A percentile compares a stretch with the other conserved stretches of the same genome.
These are phyloP conservation scores for Limnodromus scolopaceus DNA, from an alignment of 2,797 vertebrate species.

Conservation along the genomic window DNA sequence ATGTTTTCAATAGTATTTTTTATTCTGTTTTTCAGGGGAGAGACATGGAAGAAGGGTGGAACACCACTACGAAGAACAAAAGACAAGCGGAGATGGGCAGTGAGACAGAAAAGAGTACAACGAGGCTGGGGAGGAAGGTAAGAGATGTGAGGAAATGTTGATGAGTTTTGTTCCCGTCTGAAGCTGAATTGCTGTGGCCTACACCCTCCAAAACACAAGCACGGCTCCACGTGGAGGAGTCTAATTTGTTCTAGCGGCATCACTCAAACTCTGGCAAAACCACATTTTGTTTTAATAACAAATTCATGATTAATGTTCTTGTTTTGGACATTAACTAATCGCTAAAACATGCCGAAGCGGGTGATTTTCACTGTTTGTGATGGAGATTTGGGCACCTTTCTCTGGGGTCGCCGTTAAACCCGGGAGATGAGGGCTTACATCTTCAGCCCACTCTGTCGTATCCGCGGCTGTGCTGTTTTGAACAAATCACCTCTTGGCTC, in stretches of 20 bases:
- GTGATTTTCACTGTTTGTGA: neutral
- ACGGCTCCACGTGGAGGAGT: neutral
- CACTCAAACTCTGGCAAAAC: neutral
- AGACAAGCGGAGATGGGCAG: neutral
- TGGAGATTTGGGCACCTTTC: neutral
- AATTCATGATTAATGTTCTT: neutral
- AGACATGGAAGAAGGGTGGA: neutral
- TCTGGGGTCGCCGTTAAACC: neutral
- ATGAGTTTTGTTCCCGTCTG: neutral
- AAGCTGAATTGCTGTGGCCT: neutral
- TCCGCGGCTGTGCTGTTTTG: neutral
- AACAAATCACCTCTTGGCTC: neutral
- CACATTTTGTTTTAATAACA: neutral
- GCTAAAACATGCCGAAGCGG: neutral
- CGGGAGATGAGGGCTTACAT: neutral
- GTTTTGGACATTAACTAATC: neutral
- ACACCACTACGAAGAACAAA: fast-evolving
- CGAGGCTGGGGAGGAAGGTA: neutral
- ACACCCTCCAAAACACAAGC: neutral
- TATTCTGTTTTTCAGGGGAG: neutral
- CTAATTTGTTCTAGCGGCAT: neutral
- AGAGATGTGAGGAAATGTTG: neutral
- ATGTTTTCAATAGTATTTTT: neutral
- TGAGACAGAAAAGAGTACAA: neutral
- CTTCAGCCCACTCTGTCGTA: neutral